Conservation (phyloP, 1,140 invertebrate genomes). For the Drosophila prosaltans region DNA sequence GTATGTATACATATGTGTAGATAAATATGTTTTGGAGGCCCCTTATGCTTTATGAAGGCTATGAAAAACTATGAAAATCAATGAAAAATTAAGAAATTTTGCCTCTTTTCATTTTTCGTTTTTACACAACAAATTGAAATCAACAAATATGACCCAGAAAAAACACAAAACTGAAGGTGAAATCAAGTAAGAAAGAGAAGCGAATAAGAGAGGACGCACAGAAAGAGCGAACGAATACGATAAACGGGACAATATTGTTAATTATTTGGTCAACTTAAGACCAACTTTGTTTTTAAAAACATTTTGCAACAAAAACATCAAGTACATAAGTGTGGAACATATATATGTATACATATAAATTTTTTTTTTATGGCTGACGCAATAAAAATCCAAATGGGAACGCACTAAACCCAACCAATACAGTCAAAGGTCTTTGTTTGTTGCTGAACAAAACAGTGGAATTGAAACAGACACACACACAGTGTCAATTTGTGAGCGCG, state of each 20-base stretch:
- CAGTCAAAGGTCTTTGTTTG: slow-evolving; percentile 68
- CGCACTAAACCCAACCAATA: slow-evolving; percentile 49
- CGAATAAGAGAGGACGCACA: slow-evolving; percentile 7
- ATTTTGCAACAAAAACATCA: slow-evolving; percentile 34
- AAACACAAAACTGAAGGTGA: slow-evolving; percentile 68
- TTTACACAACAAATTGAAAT: slow-evolving; percentile 73
- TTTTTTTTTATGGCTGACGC: slow-evolving; percentile 73
- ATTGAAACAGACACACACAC: slow-evolving; percentile 54
- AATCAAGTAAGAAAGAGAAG: slow-evolving; percentile 49
- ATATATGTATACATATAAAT: neutral
- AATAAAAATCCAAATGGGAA: slow-evolving; percentile 76
- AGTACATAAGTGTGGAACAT: slow-evolving; percentile 1
- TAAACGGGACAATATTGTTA: slow-evolving; percentile 33
- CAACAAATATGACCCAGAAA: slow-evolving; percentile 81
- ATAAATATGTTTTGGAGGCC: slow-evolving; percentile 31
- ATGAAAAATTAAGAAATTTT: slow-evolving; percentile 60
- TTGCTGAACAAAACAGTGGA: slow-evolving; percentile 43
- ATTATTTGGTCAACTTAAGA: slow-evolving; percentile 27
- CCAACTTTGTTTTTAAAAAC: slow-evolving; percentile 37
- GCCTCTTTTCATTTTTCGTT: slow-evolving; percentile 34
- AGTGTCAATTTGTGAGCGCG: slow-evolving; percentile 14
- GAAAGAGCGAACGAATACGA: slow-evolving; percentile 12
- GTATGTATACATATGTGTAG: neutral
- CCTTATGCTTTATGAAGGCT: slow-evolving; percentile 45
- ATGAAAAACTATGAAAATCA: slow-evolving; percentile 62